Evolutionary conservation across 2,797 vertebrate genomes (phyloP), one percentile per base, ranked within the genome.

Genomic region (Dromococcyx pavoninus): DNA sequence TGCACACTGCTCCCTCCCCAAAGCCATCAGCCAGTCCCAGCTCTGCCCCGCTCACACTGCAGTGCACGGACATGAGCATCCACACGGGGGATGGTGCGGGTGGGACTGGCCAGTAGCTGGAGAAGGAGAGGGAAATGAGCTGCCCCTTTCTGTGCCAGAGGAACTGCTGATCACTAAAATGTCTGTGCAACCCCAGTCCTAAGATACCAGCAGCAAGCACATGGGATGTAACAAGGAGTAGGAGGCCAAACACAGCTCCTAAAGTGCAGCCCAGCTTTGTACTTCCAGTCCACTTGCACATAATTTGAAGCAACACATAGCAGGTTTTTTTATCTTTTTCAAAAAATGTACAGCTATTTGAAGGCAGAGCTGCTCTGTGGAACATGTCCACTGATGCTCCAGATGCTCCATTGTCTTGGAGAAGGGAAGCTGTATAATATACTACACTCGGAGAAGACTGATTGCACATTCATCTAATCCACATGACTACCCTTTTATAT

Each of bases 11-110:
- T 70, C 13, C 11, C 30, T 37, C 28, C 17, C 50, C 46, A n/a
- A 32, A 37, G 53, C 24, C 8, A 1, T 2, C 0, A 0, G 30
- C 41, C 33, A 62, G 51, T 25, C 17, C 46, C 4, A 0, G 0
- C 50, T 32, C 33, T 33, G 44, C 35, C 44, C 28, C 7, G 3
- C 56, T 37, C 17, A 1, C 18, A 28, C 37, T 3, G 1, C 46
- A 44, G 76, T 37, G 15, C 62, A 51, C 0, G 0, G 48, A 5
- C 16, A 10, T 0, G 0, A 3, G 48, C 1, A 5, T 21, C 57
- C 1, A 0, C 15, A 4, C 10, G 13, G 32, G 8, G 17, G 11
- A 75, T 1, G 2, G 16, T 9, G 17, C 0, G 0, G 33, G 37
- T 11, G 53, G 0, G 0, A 19, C 22, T 2, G 27, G 8, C 17